Percentiles rank a stretch among this genome's conserved stretches.
Evolutionary conservation across 2,888 invertebrate genomes (phyloP).

Genomic region (Leptinotarsa juncta): DNA sequence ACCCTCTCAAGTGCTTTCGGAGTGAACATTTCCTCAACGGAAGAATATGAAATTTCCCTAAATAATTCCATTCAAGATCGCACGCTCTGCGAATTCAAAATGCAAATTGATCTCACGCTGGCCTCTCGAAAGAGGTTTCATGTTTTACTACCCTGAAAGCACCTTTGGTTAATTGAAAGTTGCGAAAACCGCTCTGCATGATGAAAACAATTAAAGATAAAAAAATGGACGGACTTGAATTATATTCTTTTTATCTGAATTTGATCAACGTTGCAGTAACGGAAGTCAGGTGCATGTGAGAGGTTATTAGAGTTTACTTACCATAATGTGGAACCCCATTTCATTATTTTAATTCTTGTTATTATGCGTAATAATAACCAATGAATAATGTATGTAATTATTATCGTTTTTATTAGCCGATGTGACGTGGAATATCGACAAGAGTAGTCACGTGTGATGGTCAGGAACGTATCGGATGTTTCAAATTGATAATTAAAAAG

Average conservation of each 20-base stretch:
- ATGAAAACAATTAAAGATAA: slow-evolving; percentile 31
- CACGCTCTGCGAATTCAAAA: slow-evolving; percentile 12
- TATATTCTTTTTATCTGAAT: slow-evolving; percentile 35
- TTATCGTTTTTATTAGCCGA: slow-evolving; percentile 17
- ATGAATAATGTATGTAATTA: slow-evolving; percentile 21
- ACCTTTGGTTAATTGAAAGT: slow-evolving; percentile 33
- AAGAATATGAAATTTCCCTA: not conserved
- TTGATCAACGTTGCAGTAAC: slow-evolving; percentile 33
- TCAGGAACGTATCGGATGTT: not conserved
- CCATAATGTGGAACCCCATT: slow-evolving; percentile 23
- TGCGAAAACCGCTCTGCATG: slow-evolving; percentile 26
- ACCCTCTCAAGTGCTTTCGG: not conserved
- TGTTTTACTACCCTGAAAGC: slow-evolving; percentile 18
- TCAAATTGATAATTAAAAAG: too few species aligned
- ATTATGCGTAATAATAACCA: slow-evolving; percentile 16
- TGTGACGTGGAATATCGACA: not conserved
- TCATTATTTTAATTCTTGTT: slow-evolving; percentile 24
- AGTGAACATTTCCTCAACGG: too few species aligned
- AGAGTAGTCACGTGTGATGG: not conserved
- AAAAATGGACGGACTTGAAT: slow-evolving; percentile 32
- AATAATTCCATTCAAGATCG: not conserved
- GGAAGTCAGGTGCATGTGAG: slow-evolving; percentile 32
- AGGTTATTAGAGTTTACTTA: slow-evolving; percentile 34
- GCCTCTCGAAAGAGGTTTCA: slow-evolving; percentile 13
- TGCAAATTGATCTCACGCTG: slow-evolving; percentile 12